phyloP scores from a whole-genome alignment of 2,888 invertebrate genomes.

The Periphyllus acericola region DNA sequence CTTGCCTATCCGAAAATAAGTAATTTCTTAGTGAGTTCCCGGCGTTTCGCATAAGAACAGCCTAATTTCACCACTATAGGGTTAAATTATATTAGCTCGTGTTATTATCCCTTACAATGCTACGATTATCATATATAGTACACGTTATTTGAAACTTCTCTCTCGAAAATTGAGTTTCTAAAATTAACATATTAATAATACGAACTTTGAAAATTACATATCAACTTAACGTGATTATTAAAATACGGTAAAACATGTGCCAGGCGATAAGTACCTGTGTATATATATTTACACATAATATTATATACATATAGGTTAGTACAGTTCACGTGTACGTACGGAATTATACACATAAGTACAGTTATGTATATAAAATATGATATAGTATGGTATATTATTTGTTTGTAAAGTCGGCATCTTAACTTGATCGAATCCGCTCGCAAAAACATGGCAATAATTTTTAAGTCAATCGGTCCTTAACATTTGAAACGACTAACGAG shows the following conservation, averaged over 20 bases:
- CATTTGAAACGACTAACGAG: no score
- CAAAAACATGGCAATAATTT: background rate
- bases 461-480: no score
- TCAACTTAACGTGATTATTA: background rate
- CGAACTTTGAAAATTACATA: constrained; percentile 21
- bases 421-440: background rate
- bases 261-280: background rate
- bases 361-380: no score
- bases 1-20: background rate
- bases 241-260: background rate
- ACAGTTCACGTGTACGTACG: background rate
- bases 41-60: background rate
- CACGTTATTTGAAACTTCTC: constrained; percentile 20
- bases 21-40: constrained; percentile 2
- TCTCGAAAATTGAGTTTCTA: constrained; percentile 6
- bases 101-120: constrained; percentile 37
- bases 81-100: constrained; percentile 20
- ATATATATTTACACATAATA: background rate
- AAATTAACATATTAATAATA: constrained; percentile 47
- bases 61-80: background rate
- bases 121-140: constrained; percentile 37
- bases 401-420: background rate
- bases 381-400: background rate
- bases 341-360: background rate
- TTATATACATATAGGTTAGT: background rate